Evolutionary conservation across 2,797 vertebrate species (phyloP).

Genomic region (Xiphophorus birchmanni): DNA sequence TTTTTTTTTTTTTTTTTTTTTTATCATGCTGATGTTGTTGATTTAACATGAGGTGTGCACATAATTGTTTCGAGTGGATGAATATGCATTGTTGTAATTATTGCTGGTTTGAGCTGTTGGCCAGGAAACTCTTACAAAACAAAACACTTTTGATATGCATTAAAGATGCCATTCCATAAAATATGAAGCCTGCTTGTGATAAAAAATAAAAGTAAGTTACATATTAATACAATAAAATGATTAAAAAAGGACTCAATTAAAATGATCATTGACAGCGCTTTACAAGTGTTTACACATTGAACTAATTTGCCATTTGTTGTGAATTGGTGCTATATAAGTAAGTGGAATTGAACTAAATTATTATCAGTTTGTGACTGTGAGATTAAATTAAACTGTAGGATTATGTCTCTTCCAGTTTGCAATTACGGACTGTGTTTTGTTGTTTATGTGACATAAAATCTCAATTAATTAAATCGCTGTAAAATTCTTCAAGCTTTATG

Average conservation of each 20-base stretch:
- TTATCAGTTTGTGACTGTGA: background rate
- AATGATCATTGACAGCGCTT: background rate
- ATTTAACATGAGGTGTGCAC: slow-evolving; percentile 4
- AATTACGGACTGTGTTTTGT: background rate
- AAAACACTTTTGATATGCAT: background rate
- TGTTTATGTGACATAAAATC: background rate
- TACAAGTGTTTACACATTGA: background rate
- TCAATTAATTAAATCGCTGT: background rate
- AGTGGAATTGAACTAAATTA: background rate
- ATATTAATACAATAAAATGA: background rate
- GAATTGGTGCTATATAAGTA: background rate
- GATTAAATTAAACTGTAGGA: background rate
- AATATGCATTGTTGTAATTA: background rate
- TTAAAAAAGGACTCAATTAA: background rate
- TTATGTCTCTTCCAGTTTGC: background rate
- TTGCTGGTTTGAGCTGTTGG: slow-evolving; percentile 1
- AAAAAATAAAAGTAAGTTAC: background rate
- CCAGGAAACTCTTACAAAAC: background rate
- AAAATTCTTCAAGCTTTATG: background rate
- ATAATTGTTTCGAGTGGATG: background rate
- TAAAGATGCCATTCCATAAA: background rate
- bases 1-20: background rate
- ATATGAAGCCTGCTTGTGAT: background rate
- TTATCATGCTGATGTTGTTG: background rate
- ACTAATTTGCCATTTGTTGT: background rate